Percentiles rank a stretch among this genome's conserved stretches.
These are phyloP conservation scores for Proteles cristata DNA, from an alignment of 2,113 vertebrate species.

Conservation along the genomic window DNA sequence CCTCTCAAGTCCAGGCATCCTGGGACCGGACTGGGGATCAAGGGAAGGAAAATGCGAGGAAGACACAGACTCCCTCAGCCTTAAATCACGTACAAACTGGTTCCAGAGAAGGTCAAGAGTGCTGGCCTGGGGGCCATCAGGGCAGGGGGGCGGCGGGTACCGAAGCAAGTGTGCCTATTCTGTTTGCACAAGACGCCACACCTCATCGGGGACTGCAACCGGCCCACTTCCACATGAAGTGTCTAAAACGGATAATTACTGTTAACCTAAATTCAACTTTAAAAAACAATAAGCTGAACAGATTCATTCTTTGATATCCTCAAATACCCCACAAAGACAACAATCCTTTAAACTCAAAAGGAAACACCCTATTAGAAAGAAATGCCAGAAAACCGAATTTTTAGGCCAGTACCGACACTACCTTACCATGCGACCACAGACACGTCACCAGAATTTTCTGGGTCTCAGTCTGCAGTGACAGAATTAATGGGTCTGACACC, in stretches of 20 bases:
- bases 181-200: not conserved
- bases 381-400: not conserved
- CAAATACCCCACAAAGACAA: not conserved
- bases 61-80: not conserved
- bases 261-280: not conserved
- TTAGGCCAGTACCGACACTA: not conserved
- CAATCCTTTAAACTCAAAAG: not conserved
- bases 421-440: not conserved
- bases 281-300: not conserved
- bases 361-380: not conserved
- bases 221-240: not conserved
- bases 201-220: not conserved
- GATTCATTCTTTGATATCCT: not conserved
- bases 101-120: not conserved
- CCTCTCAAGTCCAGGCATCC: not conserved
- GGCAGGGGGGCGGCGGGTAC: not conserved
- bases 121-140: not conserved
- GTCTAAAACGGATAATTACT: not conserved
- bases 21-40: not conserved
- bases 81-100: not conserved
- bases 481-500: not conserved
- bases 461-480: not conserved
- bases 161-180: not conserved
- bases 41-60: not conserved
- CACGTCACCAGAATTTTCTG: not conserved